Conservation (phyloP, 2,888 invertebrate genomes). For the Camponotus fellah region DNA sequence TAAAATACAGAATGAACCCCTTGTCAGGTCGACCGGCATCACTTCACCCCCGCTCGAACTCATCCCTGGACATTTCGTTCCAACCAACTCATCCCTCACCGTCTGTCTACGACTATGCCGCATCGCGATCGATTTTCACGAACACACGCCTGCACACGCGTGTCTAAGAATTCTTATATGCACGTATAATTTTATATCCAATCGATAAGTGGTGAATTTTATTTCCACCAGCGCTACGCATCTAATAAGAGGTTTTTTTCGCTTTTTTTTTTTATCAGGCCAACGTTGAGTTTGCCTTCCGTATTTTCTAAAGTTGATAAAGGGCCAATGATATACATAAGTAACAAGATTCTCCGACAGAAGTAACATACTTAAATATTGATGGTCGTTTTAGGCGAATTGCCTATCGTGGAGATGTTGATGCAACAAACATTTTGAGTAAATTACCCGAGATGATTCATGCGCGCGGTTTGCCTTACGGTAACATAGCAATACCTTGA, state of each 20-base stretch:
- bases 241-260: not conserved
- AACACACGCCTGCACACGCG: slow-evolving; percentile 59
- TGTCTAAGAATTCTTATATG: slow-evolving; percentile 45
- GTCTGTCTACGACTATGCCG: slow-evolving; percentile 60
- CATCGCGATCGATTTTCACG: slow-evolving; percentile 71
- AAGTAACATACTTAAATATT: slow-evolving; percentile 8
- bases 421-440: slow-evolving; percentile 38
- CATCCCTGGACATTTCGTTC: slow-evolving; percentile 66
- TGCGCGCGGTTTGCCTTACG: slow-evolving; percentile 16
- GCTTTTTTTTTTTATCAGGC: no score
- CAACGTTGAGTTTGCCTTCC: not conserved
- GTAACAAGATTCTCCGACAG: not conserved
- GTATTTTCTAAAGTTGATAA: not conserved
- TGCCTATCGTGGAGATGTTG: slow-evolving; percentile 22
- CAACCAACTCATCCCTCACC: slow-evolving; percentile 57
- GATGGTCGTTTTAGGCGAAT: slow-evolving; percentile 27
- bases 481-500: slow-evolving; percentile 37
- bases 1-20: slow-evolving; percentile 84
- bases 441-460: slow-evolving; percentile 40
- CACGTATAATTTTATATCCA: slow-evolving; percentile 53
- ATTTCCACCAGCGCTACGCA: not conserved
- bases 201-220: slow-evolving; percentile 1
- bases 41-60: slow-evolving; percentile 54
- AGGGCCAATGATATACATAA: not conserved
- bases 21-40: slow-evolving; percentile 68